These are phyloP conservation scores for Peromyscus attwateri DNA, from an alignment of 2,797 vertebrate species.

Conservation along the genomic window DNA sequence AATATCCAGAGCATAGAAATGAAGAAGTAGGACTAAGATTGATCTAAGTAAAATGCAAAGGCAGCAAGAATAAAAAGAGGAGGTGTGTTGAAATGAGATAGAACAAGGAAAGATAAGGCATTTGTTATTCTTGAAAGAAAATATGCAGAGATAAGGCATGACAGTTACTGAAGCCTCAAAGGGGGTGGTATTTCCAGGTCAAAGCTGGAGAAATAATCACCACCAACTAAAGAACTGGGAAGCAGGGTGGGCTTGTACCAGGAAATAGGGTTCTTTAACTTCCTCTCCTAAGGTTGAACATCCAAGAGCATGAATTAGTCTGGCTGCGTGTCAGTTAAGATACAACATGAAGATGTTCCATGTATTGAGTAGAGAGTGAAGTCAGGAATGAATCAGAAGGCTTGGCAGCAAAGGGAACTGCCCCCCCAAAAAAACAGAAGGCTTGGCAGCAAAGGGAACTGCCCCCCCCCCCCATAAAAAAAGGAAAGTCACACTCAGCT, in stretches of 20 bases:
- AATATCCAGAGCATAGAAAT: neutral
- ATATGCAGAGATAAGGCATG: neutral
- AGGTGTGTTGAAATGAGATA: too few species aligned
- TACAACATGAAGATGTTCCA: neutral
- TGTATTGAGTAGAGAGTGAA: neutral
- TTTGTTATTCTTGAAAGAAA: neutral
- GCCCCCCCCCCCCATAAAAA: too few species aligned
- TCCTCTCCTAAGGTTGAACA: neutral
- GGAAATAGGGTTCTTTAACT: neutral
- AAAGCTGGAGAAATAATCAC: neutral
- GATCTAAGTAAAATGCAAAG: neutral
- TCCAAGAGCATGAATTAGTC: neutral
- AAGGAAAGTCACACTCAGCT: neutral
- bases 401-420: neutral
- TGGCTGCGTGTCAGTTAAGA: neutral
- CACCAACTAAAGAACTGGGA: too few species aligned
- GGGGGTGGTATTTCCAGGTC: too few species aligned
- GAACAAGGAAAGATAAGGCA: neutral
- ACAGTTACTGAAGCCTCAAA: too few species aligned
- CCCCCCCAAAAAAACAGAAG: too few species aligned
- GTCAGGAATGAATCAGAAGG: neutral
- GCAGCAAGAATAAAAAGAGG: neutral
- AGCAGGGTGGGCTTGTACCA: too few species aligned
- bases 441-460: too few species aligned
- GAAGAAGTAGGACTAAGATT: neutral